These are phyloP conservation scores for Apaloderma vittatum DNA, from an alignment of 2,113 vertebrate species.

Conservation along the genomic window DNA sequence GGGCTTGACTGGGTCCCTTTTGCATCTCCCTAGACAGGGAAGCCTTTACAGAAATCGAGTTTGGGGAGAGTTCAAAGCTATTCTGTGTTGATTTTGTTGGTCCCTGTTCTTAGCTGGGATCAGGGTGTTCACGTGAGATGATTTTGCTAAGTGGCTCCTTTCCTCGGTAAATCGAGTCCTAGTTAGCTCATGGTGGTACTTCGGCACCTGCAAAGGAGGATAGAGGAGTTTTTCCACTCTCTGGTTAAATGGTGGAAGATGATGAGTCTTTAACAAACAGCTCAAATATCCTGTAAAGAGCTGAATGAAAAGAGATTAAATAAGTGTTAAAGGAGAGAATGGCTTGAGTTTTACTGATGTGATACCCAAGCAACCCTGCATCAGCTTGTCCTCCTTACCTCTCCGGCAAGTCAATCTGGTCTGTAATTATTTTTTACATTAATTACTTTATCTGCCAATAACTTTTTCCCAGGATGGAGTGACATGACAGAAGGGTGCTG, in stretches of 20 bases:
- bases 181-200: not conserved
- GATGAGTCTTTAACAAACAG: not conserved
- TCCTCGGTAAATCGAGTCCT: rapidly evolving
- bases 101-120: not conserved
- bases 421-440: not conserved
- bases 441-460: not conserved
- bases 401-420: not conserved
- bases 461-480: not conserved
- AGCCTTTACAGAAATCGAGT: not conserved
- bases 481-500: rapidly evolving
- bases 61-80: not conserved
- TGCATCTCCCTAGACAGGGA: rapidly evolving
- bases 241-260: not conserved
- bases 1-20: not conserved
- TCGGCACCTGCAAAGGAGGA: not conserved
- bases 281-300: not conserved
- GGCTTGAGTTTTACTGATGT: not conserved
- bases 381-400: not conserved
- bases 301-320: not conserved
- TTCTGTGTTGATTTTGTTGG: not conserved
- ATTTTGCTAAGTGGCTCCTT: not conserved
- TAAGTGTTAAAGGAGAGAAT: not conserved
- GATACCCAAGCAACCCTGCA: not conserved
- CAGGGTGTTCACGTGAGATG: rapidly evolving
- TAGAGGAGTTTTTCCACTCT: not conserved